Evolutionary conservation across 2,797 vertebrate genomes (phyloP), one percentile per base, ranked within the genome.

Genomic region (Neopelma chrysocephalum): DNA sequence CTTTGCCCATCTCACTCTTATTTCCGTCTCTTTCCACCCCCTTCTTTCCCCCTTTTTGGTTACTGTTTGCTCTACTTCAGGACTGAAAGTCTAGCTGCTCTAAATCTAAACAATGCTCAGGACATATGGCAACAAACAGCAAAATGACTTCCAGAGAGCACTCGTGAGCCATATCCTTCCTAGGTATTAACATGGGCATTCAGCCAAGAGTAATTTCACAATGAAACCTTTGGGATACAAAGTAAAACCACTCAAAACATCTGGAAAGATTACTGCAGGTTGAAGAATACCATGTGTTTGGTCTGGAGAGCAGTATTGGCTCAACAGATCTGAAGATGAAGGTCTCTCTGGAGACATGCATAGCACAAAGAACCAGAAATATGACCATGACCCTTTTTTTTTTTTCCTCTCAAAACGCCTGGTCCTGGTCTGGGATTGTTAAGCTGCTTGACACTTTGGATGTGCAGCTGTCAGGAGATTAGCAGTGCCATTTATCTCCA

Each of bases 11-110:
- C 17, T 80, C 3, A 0, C 38, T 22, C 50, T 65, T 83, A 70
- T 42, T 42, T 6, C 27, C 0, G 0, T 4, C 9, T 5, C 25
- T 11, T 38, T 16, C 8, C 5, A 16, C 1, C 15, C 9, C 31
- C 29, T 10, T 5, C 56, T 16, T 1, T 12, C 6, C 18, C 20
- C 8, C 19, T 23, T 69, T 80, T 57, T 51, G 36, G 6, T 31
- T 71, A 43, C 34, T 34, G 6, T 72, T 91, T 53, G n/a, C 29
- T 58, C 4, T 77, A 13, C 21, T 82, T 87, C 34, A 82, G 53
- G 57, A 80, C 18, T 11, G 29, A 5, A 78, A 78, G 22, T 38
- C 68, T 48, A 79, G 54, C 48, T 85, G 60, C 29, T 90, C 45
- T 58, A 69, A 76, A 89, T 80, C 68, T 85, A 82, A 88, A 68